Base-by-base conservation (phyloP, 1,140 invertebrate species). In the Trichogramma pretiosum region DNA sequence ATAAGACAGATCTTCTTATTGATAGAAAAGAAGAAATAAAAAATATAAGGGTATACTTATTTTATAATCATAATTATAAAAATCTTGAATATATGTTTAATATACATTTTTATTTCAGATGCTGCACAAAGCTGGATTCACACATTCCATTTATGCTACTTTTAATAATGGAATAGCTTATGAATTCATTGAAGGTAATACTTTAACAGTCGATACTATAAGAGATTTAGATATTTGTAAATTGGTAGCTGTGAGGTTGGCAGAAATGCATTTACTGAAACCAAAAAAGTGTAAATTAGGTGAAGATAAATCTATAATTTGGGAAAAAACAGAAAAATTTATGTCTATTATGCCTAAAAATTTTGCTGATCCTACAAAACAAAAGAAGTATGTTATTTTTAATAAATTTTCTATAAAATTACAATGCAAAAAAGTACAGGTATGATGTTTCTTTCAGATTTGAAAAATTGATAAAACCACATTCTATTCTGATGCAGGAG, bases 111-210 rank as follows among this genome's bases (percentile, higher is more conserved):
- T 24, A 46, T 45, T 17, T 38, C 65, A 87, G 84, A 67, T 83
- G 56, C 71, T 94, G 53, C 80, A 85, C 60, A 76, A 77, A 57
- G 76, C 79, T 53, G 87, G 85, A 11, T 78, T 89, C 53, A 89
- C 89, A 53, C 87, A 93, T 43, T 77, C 81, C 41, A 72, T 98
- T 28, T 93, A 92, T 74, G 91, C 89, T 33, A 83, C 84, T 21
- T 98, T 98, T 72, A 78, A 83, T 50, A 99, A 99, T 77, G 96
- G 95, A 18, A 74, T 98, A 50, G 86, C 83, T 16, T 99, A 98
- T 69, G 83, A 93, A 70, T 99, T 84, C 73, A 79, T 91, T 52
- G 82, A 83, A 55, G 96, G 96, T 26, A 74, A 78, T 45, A 87
- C 85, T 16, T 64, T 97, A 10, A 84, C 81, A 53, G 68, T 75